Base-by-base conservation (phyloP, 53 echinoderm and acorn worm genomes). In the Echinometra lucunter region DNA sequence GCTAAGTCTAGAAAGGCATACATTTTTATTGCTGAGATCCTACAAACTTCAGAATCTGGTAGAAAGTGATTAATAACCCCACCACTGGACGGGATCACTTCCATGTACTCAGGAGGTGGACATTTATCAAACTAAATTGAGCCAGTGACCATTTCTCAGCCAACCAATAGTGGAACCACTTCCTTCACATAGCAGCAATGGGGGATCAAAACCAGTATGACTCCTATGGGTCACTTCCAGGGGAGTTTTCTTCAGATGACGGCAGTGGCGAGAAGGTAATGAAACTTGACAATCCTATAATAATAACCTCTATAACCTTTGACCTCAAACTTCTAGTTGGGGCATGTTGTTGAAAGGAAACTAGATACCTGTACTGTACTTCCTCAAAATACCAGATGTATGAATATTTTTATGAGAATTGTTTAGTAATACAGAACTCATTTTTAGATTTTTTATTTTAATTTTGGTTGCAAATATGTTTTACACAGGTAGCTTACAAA, bases 131-230 rank as follows among this genome's bases (percentile, higher is more conserved):
- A 35, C 19, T 81, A 44, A 6, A 8, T 81, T 40, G 23, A 81
- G 44, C 42, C 25, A 25, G 81, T 81, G 81, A 81, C 81, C 40
- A 81, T 81, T 81, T 81, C 42, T 81, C 44, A 44, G 16, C 23
- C 23, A 21, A 40, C 23, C 44, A 25, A 81, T 21, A 81, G 42
- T 81, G 81, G 81, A 81, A 40, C 81, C 81, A 44, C 81, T 44
- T 21, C 81, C 81, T 81, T 44, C 45, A n/a, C n/a, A 21, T 23
- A 81, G 8, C 7, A 56, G 88, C 57, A 37, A 91, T 91, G 91
- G 91, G 66, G 66, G 66, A 63, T 91, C 91, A 91, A 40, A 66
- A 66, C 58, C 91, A 91, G 66, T 91, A 91, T 66, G 91, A 91
- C 66, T 91, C 91, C 21, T 91, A 60, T 21, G 66, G 66, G 57